Percentiles rank a stretch among this genome's conserved stretches.
phyloP scores from a whole-genome alignment of 2,888 invertebrate species.

The Drosophila acutilabella region DNA sequence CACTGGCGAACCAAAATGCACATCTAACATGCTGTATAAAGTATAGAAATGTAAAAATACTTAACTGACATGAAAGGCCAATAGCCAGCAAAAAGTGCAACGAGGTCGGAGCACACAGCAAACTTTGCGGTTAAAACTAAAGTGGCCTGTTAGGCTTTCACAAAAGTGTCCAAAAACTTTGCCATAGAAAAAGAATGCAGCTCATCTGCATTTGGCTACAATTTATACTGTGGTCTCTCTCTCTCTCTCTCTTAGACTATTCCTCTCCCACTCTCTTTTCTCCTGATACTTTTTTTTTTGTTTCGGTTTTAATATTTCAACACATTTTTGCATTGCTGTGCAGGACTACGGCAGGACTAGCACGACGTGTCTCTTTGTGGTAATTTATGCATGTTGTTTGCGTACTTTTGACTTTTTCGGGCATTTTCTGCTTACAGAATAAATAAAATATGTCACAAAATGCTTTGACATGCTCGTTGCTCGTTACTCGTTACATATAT shows the following conservation, averaged over 20 bases:
- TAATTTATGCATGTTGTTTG: conserved; percentile 79
- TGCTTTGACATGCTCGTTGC: conserved; percentile 75
- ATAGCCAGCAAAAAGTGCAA: conserved; percentile 75
- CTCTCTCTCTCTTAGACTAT: neutral
- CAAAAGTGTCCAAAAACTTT: conserved; percentile 75
- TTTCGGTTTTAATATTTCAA: conserved; percentile 69
- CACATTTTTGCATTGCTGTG: conserved; percentile 70
- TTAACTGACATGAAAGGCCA: conserved; percentile 79
- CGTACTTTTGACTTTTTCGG: conserved; percentile 71
- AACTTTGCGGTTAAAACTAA: conserved; percentile 77
- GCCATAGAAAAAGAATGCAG: conserved; percentile 65
- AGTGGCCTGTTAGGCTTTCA: conserved; percentile 79
- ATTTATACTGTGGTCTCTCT: conserved; percentile 35
- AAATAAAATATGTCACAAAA: conserved; percentile 75
- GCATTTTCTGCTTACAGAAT: conserved; percentile 70
- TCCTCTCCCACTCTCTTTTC: neutral
- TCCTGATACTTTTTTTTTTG: conserved; percentile 30
- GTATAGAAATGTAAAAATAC: conserved; percentile 43
- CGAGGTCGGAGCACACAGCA: conserved; percentile 64
- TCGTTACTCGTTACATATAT: conserved; percentile 20
- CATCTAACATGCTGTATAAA: neutral
- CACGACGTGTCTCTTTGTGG: conserved; percentile 59
- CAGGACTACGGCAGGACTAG: conserved; percentile 13
- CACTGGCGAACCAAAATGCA: neutral
- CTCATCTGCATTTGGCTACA: conserved; percentile 60